These are phyloP conservation scores for Amphiprion ocellaris DNA, from an alignment of 2,113 vertebrate genomes.

Conservation along the genomic window DNA sequence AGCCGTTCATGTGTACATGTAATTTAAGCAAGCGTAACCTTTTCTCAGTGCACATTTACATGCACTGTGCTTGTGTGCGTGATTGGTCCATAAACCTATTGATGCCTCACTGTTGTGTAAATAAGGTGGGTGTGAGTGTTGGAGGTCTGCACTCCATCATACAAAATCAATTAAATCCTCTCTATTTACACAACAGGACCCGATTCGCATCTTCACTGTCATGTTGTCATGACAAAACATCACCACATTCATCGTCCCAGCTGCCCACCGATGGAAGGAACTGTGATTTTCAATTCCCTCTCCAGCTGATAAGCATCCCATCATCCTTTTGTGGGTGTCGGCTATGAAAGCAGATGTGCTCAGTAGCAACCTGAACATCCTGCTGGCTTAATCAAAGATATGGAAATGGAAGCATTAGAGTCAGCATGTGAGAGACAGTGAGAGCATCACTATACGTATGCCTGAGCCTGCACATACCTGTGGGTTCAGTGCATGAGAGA, in stretches of 20 bases:
- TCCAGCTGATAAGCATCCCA: constrained; percentile 48
- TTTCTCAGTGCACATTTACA: constrained; percentile 21
- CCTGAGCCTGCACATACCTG: constrained; percentile 19
- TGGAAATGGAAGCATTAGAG: constrained; percentile 56
- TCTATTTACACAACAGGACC: constrained; percentile 22
- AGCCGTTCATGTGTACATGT: not conserved
- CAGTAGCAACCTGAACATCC: constrained; percentile 49
- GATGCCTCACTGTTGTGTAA: constrained; percentile 20
- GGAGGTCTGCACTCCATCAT: constrained; percentile 4
- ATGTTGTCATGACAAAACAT: constrained; percentile 16
- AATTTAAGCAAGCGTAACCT: constrained; percentile 44
- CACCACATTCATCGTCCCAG: not conserved
- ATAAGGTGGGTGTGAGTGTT: not conserved
- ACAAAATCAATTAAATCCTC: constrained; percentile 31
- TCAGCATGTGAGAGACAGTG: constrained; percentile 19
- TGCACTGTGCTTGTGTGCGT: not conserved
- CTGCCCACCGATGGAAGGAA: constrained; percentile 6
- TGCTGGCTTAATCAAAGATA: constrained; percentile 73
- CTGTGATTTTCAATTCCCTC: constrained; percentile 38
- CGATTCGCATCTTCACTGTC: constrained; percentile 10
- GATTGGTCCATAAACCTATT: constrained; percentile 11
- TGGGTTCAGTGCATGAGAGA: constrained; percentile 16
- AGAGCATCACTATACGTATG: not conserved
- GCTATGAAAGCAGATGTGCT: constrained; percentile 65
- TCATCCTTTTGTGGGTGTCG: constrained; percentile 56